Evolutionary conservation across 2,888 invertebrate genomes (phyloP), one percentile per base, ranked within the genome.

Genomic region (Argynnis bischoffii): DNA sequence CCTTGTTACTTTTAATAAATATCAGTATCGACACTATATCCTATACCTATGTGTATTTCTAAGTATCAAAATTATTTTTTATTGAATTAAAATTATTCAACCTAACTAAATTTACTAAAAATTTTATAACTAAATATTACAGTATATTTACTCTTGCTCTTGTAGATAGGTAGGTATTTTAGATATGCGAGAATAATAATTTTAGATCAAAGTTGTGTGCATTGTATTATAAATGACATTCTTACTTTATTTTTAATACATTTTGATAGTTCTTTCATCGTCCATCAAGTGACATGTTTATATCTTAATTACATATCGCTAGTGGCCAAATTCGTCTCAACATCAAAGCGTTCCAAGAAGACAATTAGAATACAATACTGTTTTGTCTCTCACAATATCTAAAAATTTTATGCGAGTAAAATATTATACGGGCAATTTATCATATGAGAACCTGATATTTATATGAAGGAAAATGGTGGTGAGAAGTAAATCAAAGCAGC

Each of bases 401-500:
- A 70, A 64, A 70, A 75, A 75, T 26, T 74, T 74, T 64, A 69
- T 66, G 63, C 61, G 46, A 55, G 41, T 65, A 64, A 69, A 66
- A 69, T 69, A 74, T 72, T 69, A 69, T 66, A 59, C 64, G 64
- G 54, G 64, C 72, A 69, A 75, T 77, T 77, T 75, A 77, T 79
- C 78, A 78, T 75, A 75, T 74, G 78, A 76, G 72, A 79, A 79
- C 80, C 69, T 70, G 73, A 72, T 75, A 73, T 75, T 76, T 73
- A 72, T 72, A 74, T 77, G 72, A 76, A 74, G 70, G 73, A 72
- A 69, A 70, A 72, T 71, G 82, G 80, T 87, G 88, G 82, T 88
- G 89, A 88, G 88, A 86, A 86, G 86, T 90, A 91, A 90, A 91
- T 92, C 91, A 91, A 86, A 87, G 82, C 77, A 78, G 75, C 70